phyloP scores from a whole-genome alignment of 2,113 vertebrate genomes.

The Recurvirostra avosetta region DNA sequence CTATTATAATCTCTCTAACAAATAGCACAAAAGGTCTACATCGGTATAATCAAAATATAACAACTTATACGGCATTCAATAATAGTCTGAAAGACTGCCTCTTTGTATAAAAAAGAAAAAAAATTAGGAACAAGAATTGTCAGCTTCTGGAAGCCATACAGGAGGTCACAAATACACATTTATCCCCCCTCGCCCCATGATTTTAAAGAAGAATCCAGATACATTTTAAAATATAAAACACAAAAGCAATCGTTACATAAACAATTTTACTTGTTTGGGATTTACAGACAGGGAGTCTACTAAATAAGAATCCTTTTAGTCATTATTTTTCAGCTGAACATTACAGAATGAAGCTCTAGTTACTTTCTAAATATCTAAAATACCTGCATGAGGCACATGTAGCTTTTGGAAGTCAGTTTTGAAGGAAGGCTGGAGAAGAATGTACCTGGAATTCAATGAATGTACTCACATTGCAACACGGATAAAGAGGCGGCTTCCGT shows the following conservation, averaged over 20 bases:
- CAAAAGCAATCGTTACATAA: background rate
- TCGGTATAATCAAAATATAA: background rate
- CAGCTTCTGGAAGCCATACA: background rate
- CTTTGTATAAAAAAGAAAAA: background rate
- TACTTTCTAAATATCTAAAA: background rate
- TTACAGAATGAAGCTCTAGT: background rate
- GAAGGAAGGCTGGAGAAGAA: constrained; percentile 17
- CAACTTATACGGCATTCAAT: rapidly evolving
- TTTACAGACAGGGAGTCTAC: background rate
- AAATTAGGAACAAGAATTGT: background rate
- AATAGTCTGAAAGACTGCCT: rapidly evolving
- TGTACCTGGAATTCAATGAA: constrained; percentile 34
- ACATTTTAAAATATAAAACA: background rate
- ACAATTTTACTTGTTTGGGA: background rate
- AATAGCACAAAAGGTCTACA: background rate
- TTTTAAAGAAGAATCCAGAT: background rate
- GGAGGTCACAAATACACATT: background rate
- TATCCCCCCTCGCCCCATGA: background rate
- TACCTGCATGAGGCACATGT: background rate
- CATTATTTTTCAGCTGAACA: background rate
- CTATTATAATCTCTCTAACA: background rate
- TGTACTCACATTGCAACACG: background rate
- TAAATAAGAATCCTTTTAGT: background rate
- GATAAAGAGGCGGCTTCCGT: background rate
- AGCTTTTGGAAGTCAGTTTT: background rate